phyloP scores from a whole-genome alignment of 2,888 invertebrate species.

The Leptopterna dolabrata region DNA sequence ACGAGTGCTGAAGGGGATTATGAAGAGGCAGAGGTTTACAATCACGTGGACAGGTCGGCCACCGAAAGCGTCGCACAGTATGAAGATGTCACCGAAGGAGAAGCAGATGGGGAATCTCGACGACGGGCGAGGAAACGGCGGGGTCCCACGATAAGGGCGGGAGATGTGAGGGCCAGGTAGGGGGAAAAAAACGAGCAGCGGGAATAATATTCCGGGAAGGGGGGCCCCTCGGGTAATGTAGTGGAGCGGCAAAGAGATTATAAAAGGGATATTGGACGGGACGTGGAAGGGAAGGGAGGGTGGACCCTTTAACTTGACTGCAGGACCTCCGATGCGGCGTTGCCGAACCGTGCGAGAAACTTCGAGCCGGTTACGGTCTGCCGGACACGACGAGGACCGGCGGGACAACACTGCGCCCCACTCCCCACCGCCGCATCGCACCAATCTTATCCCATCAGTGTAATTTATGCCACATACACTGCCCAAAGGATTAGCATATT shows the following conservation, averaged over 20 bases:
- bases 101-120: not conserved
- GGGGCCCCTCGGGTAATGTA: conserved; percentile 8
- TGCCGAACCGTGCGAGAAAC: conserved; percentile 42
- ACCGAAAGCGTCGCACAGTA: not conserved
- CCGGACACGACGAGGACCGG: not conserved
- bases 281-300: not conserved
- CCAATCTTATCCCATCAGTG: not conserved
- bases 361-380: conserved; percentile 29
- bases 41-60: not conserved
- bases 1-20: no score
- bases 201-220: not conserved
- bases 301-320: not conserved
- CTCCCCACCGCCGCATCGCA: not conserved
- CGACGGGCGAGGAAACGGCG: not conserved
- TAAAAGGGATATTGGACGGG: not conserved
- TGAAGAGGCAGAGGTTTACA: no score
- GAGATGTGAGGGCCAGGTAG: not conserved
- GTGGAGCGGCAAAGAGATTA: not conserved
- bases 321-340: conserved; percentile 15
- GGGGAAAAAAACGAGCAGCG: not conserved
- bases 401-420: conserved; percentile 15
- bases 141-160: not conserved
- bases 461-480: conserved; percentile 24
- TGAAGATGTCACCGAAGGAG: not conserved
- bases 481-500: not conserved